Percentiles rank a stretch among this genome's conserved stretches.
These are phyloP conservation scores for Malacoctenus gilli DNA, from an alignment of 2,797 vertebrate genomes.

Conservation along the genomic window DNA sequence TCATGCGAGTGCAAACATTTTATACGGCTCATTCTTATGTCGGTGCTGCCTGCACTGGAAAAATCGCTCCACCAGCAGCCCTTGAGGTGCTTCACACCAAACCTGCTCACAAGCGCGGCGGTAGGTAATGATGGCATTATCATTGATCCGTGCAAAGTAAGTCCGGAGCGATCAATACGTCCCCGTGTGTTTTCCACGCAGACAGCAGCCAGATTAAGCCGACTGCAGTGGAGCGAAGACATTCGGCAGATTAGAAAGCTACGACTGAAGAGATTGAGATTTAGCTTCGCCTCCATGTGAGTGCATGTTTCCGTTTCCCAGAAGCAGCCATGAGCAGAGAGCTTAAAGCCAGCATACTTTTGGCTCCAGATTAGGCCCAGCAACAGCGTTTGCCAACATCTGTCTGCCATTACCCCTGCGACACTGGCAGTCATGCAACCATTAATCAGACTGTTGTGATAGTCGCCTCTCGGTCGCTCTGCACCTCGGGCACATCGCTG, in stretches of 20 bases:
- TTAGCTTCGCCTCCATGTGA: slow-evolving; percentile 13
- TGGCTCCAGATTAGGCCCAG: slow-evolving; percentile 63
- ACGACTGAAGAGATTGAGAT: slow-evolving; percentile 48
- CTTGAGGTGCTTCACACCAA: slow-evolving; percentile 43
- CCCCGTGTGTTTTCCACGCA: slow-evolving; percentile 40
- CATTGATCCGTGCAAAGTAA: slow-evolving; percentile 58
- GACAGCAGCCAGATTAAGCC: slow-evolving; percentile 46
- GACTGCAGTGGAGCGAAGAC: slow-evolving; percentile 24
- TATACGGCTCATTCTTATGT: slow-evolving; percentile 3
- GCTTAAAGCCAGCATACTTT: slow-evolving; percentile 59
- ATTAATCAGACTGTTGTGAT: slow-evolving; percentile 65
- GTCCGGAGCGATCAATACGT: slow-evolving; percentile 53
- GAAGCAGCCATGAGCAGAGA: slow-evolving; percentile 27
- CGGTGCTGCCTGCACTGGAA: slow-evolving; percentile 16
- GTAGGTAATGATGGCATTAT: slow-evolving; percentile 55
- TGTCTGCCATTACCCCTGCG: slow-evolving; percentile 64
- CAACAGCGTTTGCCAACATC: slow-evolving; percentile 66
- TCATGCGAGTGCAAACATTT: slow-evolving; percentile 5
- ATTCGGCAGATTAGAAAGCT: slow-evolving; percentile 58
- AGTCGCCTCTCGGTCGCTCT: slow-evolving; percentile 40
- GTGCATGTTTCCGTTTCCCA: slow-evolving; percentile 15
- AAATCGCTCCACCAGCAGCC: slow-evolving; percentile 22
- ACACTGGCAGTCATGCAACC: slow-evolving; percentile 59
- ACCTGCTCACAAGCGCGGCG: slow-evolving; percentile 26
- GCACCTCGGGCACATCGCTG: slow-evolving; percentile 48